Conservation (phyloP, 2,797 vertebrate genomes). For the Eurystomus glaucurus region DNA sequence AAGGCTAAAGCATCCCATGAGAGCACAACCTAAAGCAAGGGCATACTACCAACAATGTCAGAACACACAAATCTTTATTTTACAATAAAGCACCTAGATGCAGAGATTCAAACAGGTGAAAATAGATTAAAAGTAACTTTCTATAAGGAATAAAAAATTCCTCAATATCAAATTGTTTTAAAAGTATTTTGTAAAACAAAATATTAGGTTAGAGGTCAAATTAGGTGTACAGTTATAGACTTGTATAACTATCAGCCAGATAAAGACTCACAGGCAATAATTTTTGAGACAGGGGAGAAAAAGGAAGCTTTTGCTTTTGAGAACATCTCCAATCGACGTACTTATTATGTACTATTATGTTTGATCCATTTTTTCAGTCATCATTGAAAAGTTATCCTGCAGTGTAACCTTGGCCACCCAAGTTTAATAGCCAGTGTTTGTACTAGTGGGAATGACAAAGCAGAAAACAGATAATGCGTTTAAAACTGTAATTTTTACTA, state of each 20-base stretch:
- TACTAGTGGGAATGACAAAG: background rate
- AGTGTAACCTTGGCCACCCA: background rate
- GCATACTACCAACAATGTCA: background rate
- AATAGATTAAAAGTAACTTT: background rate
- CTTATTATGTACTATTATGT: background rate
- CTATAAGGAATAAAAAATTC: background rate
- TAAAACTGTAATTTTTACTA: background rate
- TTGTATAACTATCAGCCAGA: background rate
- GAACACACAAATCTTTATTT: background rate
- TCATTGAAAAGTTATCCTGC: background rate
- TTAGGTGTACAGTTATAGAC: background rate
- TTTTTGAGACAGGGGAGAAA: background rate
- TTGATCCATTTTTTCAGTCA: background rate
- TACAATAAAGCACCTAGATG: background rate
- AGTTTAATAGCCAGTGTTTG: background rate
- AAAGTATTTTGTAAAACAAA: background rate
- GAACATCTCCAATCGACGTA: rapidly evolving
- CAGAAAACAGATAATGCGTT: background rate
- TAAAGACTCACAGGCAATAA: background rate
- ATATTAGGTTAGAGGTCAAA: background rate
- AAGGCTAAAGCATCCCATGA: background rate
- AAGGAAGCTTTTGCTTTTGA: background rate
- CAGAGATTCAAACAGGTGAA: background rate
- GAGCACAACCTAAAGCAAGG: background rate
- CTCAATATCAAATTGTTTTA: background rate